These are phyloP conservation scores for Protodeltote pygarga DNA, from an alignment of 2,888 invertebrate genomes.

Conservation along the genomic window DNA sequence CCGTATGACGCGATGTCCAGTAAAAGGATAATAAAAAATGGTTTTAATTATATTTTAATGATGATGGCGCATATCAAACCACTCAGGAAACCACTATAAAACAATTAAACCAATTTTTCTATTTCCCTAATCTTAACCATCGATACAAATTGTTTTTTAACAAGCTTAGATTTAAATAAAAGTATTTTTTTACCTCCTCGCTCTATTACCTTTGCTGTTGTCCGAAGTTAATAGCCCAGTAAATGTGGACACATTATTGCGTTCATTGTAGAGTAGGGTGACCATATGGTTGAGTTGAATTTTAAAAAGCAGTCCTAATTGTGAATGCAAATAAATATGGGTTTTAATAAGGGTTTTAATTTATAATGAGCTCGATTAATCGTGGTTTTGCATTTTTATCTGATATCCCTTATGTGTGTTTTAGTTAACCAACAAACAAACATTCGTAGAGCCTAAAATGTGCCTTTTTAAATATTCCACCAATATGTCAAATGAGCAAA, in stretches of 20 bases:
- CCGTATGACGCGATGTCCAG: too few relatives aligned
- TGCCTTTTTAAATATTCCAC: too few relatives aligned
- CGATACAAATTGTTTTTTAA: constrained; percentile 47
- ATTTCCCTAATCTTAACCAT: constrained; percentile 27
- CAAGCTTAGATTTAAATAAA: constrained; percentile 36
- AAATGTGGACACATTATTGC: constrained; percentile 72
- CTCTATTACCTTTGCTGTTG: constrained; percentile 62
- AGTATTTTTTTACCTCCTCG: constrained; percentile 43
- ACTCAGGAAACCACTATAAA: constrained; percentile 17
- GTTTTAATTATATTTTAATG: neutral
- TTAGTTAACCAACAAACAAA: neutral
- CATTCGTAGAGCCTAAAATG: too few relatives aligned
- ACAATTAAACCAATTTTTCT: constrained; percentile 32
- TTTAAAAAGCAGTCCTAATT: constrained; percentile 34
- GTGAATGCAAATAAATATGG: constrained; percentile 29
- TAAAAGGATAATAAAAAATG: too few relatives aligned
- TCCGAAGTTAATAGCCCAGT: constrained; percentile 70
- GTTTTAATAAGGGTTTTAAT: constrained; percentile 11
- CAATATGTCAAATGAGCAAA: too few relatives aligned
- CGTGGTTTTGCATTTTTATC: constrained; percentile 15
- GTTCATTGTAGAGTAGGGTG: constrained; percentile 53
- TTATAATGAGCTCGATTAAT: constrained; percentile 30
- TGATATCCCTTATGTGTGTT: neutral
- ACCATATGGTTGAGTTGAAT: constrained; percentile 50
- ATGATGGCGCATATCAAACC: neutral